These are phyloP conservation scores for Ischnus inquisitorius DNA, from an alignment of 2,888 invertebrate species.

Conservation along the genomic window DNA sequence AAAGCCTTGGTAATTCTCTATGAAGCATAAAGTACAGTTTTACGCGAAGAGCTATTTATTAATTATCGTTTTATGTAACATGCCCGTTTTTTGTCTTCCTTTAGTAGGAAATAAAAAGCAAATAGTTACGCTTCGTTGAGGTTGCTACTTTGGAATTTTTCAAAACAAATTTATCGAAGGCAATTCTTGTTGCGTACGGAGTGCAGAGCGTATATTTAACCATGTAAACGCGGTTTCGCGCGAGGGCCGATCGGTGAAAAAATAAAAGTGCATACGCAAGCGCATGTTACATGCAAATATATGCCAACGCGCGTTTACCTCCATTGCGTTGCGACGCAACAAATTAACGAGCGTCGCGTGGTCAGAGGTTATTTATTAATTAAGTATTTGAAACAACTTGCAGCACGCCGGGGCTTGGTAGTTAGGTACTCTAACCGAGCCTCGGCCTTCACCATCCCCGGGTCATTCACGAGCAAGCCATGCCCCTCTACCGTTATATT, in stretches of 20 bases:
- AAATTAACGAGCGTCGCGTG: slow-evolving; percentile 71
- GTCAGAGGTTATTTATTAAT: slow-evolving; percentile 73
- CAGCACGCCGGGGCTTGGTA: slow-evolving; percentile 32
- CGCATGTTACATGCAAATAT: slow-evolving; percentile 60
- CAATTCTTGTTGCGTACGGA: slow-evolving; percentile 19
- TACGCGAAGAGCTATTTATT: not conserved
- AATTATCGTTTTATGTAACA: not conserved
- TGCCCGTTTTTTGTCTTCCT: not conserved
- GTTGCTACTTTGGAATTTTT: slow-evolving; percentile 38
- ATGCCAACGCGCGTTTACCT: slow-evolving; percentile 44
- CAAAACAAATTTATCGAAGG: slow-evolving; percentile 47
- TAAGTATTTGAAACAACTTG: slow-evolving; percentile 64
- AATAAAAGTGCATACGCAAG: slow-evolving; percentile 46
- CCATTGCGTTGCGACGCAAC: slow-evolving; percentile 37
- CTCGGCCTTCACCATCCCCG: slow-evolving; percentile 36
- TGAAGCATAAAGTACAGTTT: not conserved
- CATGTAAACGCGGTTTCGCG: slow-evolving; percentile 36
- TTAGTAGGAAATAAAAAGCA: not conserved
- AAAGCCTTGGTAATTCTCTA: not conserved
- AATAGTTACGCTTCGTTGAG: not conserved
- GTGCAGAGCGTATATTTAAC: slow-evolving; percentile 49
- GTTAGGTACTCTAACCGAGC: slow-evolving; percentile 22
- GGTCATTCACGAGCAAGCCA: slow-evolving; percentile 15
- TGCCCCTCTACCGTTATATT: slow-evolving; percentile 63
- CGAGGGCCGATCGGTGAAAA: slow-evolving; percentile 42